Base-by-base conservation (phyloP, 2,888 invertebrate genomes). In the Clunio marinus region DNA sequence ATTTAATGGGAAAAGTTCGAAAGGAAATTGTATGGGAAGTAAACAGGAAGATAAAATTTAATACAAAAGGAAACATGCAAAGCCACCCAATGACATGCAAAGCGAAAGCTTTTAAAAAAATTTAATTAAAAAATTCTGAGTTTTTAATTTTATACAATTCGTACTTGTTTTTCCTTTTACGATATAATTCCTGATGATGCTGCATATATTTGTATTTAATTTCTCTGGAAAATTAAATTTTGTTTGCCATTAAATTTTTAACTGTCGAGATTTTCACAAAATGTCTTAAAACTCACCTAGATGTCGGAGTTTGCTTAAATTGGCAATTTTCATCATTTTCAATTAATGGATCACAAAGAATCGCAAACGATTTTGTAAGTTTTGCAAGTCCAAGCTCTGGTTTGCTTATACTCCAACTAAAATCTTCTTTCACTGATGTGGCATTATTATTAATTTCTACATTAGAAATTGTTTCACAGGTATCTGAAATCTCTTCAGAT, bases 221-320 rank as follows among this genome's bases (percentile, higher is more conserved):
- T 46, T 68, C 46, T 68, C 68, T 68, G 45, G 13, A 45, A 68
- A n/a, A n/a, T n/a, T n/a, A n/a, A n/a, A n/a, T n/a, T n/a, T n/a
- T n/a, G n/a, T n/a, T n/a, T n/a, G n/a, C n/a, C 32, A 32, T 7
- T 10, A 32, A 10, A 7, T 10, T 4, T 32, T 10, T 7, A 32
- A 7, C 5, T 4, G 32, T 10, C 10, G 32, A 4, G 32, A 7
- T 32, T 32, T 32, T 32, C 5, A 32, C 4, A 32, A 7, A 7
- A 4, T 32, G 10, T 32, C 4, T 7, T 7, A 20, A 51, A 55
- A 32, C 66, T 55, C 35, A 66, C 66, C 66, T 66, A n/a, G 55
- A 15, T 35, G 51, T 17, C 10, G 45, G 55, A 8, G 17, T 37
- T 55, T 66, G 63, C 20, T 37, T 37, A 2, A 63, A 62, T 15